Conservation (phyloP, 2,888 invertebrate species). For the Oscheius sp. region DNA sequence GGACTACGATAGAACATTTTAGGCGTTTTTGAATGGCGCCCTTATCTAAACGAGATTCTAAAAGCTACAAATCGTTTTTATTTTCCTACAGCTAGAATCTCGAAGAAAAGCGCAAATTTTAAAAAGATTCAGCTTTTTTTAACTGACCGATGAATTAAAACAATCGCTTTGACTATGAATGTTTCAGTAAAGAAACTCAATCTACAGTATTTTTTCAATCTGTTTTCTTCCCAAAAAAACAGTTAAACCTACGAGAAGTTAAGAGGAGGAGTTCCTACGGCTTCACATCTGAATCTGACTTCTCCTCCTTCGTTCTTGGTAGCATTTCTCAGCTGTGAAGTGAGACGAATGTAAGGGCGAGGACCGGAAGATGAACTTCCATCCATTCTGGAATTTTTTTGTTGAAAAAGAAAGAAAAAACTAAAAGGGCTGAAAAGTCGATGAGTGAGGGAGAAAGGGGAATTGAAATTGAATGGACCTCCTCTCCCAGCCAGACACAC, state of each 20-base stretch:
- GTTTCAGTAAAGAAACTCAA: too few species aligned
- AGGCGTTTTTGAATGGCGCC: too few species aligned
- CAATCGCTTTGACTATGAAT: too few species aligned
- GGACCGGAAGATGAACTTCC: conserved; percentile 58
- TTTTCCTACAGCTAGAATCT: too few species aligned
- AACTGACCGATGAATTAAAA: too few species aligned
- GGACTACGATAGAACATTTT: too few species aligned
- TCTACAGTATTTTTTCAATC: too few species aligned
- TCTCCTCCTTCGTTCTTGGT: conserved; percentile 64
- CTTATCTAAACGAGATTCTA: too few species aligned
- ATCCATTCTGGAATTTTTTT: conserved; percentile 62
- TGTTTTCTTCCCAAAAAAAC: too few species aligned
- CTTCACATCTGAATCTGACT: conserved; percentile 67
- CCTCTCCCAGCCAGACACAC: conserved; percentile 7
- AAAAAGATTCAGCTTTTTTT: too few species aligned
- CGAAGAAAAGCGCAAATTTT: too few species aligned
- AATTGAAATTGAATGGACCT: not conserved
- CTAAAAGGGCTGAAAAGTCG: not conserved
- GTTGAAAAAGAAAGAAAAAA: not conserved
- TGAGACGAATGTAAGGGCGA: conserved; percentile 68
- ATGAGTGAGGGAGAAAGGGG: not conserved
- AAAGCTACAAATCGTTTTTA: too few species aligned
- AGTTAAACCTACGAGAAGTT: conserved; percentile 64
- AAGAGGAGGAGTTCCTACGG: conserved; percentile 67
- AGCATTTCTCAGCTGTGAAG: conserved; percentile 60